Conservation (phyloP, 1,140 invertebrate genomes). For the Daktulosphaira vitifoliae region DNA sequence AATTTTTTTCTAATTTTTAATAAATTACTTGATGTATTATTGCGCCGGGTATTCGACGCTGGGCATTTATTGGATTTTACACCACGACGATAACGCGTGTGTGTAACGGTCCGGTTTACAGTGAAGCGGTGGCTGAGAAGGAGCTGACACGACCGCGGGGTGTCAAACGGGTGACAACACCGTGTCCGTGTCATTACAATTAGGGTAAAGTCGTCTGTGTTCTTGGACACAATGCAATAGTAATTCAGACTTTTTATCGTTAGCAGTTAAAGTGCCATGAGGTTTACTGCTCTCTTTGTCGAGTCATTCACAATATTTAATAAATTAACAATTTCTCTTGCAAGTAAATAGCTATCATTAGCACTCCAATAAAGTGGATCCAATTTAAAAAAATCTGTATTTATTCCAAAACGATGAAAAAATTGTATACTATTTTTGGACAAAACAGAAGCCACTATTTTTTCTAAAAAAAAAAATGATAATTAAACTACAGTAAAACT, state of each 20-base stretch:
- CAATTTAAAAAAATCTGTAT: background rate
- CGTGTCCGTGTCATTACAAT: background rate
- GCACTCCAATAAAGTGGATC: background rate
- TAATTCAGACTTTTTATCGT: constrained; percentile 29
- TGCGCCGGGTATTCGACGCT: too few species aligned
- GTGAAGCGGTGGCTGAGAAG: too few species aligned
- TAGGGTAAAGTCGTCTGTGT: background rate
- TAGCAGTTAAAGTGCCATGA: constrained; percentile 21
- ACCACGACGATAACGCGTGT: too few species aligned
- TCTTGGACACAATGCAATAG: constrained; percentile 3
- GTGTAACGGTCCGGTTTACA: too few species aligned
- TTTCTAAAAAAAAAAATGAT: constrained; percentile 10
- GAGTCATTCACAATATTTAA: constrained; percentile 32
- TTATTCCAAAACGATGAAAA: background rate
- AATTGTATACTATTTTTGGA: constrained; percentile 2
- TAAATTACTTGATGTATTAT: too few species aligned
- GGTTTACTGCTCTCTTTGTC: constrained; percentile 24
- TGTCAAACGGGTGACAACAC: too few species aligned
- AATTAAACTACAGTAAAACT: too few species aligned
- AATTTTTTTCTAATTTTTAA: too few species aligned
- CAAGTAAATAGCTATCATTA: background rate
- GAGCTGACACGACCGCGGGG: too few species aligned
- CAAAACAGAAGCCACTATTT: background rate
- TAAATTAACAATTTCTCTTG: constrained; percentile 32
- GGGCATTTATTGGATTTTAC: too few species aligned